Evolutionary conservation across 23 tunicate genomes (phyloP), one percentile per base, ranked within the genome.

Genomic region (Botrylloides violaceus): DNA sequence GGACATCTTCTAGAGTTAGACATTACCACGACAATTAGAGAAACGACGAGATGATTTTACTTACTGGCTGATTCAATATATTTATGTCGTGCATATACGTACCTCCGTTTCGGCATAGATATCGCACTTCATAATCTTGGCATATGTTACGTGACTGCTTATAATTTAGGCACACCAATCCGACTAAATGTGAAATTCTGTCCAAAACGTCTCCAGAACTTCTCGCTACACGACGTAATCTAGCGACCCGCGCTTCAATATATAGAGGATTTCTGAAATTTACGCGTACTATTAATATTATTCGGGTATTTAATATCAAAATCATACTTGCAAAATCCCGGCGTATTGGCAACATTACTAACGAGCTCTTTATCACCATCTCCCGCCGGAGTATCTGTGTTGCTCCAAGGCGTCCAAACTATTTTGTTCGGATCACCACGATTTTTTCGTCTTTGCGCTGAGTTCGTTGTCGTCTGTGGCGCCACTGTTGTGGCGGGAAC

Each of bases 51-150:
- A n/a, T n/a, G n/a, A n/a, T n/a, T n/a, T n/a, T n/a, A n/a, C n/a
- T n/a, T n/a, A n/a, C n/a, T n/a, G n/a, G n/a, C n/a, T n/a, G n/a
- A n/a, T n/a, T n/a, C n/a, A n/a, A n/a, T n/a, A n/a, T n/a, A n/a
- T n/a, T n/a, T n/a, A n/a, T n/a, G n/a, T n/a, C n/a, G n/a, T n/a
- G n/a, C n/a, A n/a, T n/a, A 65, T 7, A 59, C 47, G 1, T 22
- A 68, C 74, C 74, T 68, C 58, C 38, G 7, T 22, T 68, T 6
- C 74, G 24, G 71, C 98, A 91, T 30, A 78, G 39, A 50, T 79
- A 91, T 63, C 98, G 81, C 1, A 91, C 98, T 91, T 91, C 88
- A 37, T 91, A 91, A 75, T 91, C 85, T 1, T 79, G 36, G 64
- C 98, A 91, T 31, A 59, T 22, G 34, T 59, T 59, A 34, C 26